Evolutionary conservation across 92 coral and sea anemone genomes (phyloP).

Genomic region (Zoanthus sociatus): DNA sequence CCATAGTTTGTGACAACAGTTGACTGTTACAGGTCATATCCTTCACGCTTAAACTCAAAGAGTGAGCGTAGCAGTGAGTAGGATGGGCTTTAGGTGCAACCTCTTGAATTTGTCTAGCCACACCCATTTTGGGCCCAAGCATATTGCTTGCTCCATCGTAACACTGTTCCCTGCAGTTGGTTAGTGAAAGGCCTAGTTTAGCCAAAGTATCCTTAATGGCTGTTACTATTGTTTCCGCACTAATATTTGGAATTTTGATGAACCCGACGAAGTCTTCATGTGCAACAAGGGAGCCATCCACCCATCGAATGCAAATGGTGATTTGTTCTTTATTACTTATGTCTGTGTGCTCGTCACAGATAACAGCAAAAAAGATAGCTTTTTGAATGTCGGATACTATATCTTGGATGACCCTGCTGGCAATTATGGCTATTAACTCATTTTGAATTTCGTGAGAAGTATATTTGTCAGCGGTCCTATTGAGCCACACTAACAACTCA

Average conservation of each 20-base stretch:
- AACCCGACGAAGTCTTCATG: neutral
- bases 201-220: slow-evolving; percentile 59
- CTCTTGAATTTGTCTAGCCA: slow-evolving; percentile 68
- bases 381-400: slow-evolving; percentile 53
- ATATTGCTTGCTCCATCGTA: slow-evolving; percentile 82
- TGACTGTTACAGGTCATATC: slow-evolving; percentile 32
- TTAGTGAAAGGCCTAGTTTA: slow-evolving; percentile 62
- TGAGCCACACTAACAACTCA: slow-evolving; percentile 54
- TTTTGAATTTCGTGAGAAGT: slow-evolving; percentile 26
- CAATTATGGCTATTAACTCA: slow-evolving; percentile 36
- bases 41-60: slow-evolving; percentile 70
- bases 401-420: slow-evolving; percentile 43
- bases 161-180: slow-evolving; percentile 70
- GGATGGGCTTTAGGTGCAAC: slow-evolving; percentile 77
- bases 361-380: slow-evolving; percentile 42
- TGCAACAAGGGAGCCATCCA: slow-evolving; percentile 5
- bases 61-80: slow-evolving; percentile 81
- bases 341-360: slow-evolving; percentile 38
- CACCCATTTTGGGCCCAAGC: slow-evolving; percentile 74
- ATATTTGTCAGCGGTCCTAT: slow-evolving; percentile 56
- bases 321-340: slow-evolving; percentile 25
- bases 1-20: slow-evolving; percentile 7
- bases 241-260: slow-evolving; percentile 56
- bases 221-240: slow-evolving; percentile 64
- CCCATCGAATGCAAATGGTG: too few relatives aligned